A percentile compares a stretch with the other conserved stretches of the same genome.
Conservation (phyloP, 2,888 invertebrate species). For the Clepsis dumicolana region DNA sequence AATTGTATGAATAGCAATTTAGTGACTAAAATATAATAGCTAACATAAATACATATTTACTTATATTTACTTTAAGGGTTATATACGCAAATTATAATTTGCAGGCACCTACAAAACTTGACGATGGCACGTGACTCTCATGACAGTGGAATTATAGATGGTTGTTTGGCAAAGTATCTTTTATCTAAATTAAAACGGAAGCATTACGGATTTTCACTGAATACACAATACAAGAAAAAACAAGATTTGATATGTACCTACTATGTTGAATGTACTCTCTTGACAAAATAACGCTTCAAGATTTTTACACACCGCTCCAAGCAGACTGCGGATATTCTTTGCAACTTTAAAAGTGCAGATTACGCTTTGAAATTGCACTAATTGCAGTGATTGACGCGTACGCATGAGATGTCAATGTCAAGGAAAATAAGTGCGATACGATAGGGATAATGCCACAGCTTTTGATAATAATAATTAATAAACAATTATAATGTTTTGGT, state of each 20-base stretch:
- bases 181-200: not conserved
- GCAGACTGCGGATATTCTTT: not conserved
- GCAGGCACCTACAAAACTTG: not conserved
- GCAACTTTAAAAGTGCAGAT: not conserved
- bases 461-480: not conserved
- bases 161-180: not conserved
- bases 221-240: not conserved
- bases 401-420: no score
- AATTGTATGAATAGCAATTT: no score
- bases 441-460: constrained; percentile 4
- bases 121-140: not conserved
- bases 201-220: not conserved
- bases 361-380: no score
- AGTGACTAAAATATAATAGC: no score
- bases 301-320: not conserved
- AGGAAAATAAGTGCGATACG: no score
- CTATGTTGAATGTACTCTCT: no score
- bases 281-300: no score
- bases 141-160: not conserved
- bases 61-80: not conserved
- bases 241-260: not conserved
- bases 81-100: not conserved
- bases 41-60: no score
- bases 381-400: no score
- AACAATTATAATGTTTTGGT: not conserved